Percentiles rank a stretch among this genome's conserved stretches.
phyloP scores from a whole-genome alignment of 2,113 vertebrate genomes.

The Periophthalmodon schlosseri region DNA sequence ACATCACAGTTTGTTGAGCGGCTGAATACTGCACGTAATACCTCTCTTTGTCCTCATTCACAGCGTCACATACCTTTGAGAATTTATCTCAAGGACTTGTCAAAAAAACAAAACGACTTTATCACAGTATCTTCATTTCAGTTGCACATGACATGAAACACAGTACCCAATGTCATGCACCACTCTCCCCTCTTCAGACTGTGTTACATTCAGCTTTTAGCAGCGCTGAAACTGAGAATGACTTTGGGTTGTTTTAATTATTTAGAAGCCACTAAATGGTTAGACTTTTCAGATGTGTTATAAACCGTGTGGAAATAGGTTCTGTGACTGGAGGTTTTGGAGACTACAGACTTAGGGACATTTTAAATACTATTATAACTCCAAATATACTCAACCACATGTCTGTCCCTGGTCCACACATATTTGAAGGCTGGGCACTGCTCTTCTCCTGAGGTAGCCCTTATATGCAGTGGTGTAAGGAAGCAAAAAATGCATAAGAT shows the following conservation, averaged over 20 bases:
- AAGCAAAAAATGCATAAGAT: too few relatives aligned
- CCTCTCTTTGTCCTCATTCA: too few relatives aligned
- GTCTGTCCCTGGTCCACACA: not conserved
- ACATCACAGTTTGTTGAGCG: too few relatives aligned
- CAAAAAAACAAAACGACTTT: not conserved
- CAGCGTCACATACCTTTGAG: too few relatives aligned
- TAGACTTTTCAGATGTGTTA: not conserved
- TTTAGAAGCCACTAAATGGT: conserved; percentile 4
- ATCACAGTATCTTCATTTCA: not conserved
- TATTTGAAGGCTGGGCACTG: too few relatives aligned
- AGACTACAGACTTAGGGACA: not conserved
- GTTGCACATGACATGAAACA: not conserved
- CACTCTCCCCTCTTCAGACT: not conserved
- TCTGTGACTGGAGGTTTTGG: not conserved
- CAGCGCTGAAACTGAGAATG: not conserved
- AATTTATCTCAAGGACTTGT: not conserved
- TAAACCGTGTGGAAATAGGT: not conserved
- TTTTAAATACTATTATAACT: not conserved
- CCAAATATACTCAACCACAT: not conserved
- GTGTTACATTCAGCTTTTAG: conserved; percentile 2
- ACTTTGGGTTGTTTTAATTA: conserved; percentile 4
- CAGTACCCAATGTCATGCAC: not conserved
- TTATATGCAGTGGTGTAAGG: too few relatives aligned
- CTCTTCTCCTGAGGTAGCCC: too few relatives aligned
- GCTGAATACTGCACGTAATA: too few relatives aligned